Evolutionary conservation across 2,797 vertebrate species (phyloP).

Genomic region (Sebastes flavidus): DNA sequence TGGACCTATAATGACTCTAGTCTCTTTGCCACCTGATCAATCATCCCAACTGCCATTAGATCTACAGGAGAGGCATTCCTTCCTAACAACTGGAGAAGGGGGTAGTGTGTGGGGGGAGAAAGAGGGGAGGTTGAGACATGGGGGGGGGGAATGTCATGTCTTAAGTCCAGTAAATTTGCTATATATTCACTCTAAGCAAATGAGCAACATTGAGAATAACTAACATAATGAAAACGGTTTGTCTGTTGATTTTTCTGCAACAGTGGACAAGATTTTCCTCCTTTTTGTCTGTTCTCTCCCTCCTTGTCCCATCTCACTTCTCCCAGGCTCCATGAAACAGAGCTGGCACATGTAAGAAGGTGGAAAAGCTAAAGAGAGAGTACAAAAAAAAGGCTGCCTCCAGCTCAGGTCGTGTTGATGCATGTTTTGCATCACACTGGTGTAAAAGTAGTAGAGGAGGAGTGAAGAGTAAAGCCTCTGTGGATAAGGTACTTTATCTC

Average conservation of each 20-base stretch:
- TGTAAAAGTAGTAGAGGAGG: conserved; percentile 32
- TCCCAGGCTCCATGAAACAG: conserved; percentile 2
- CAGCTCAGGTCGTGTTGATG: conserved; percentile 54
- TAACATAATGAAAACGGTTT: neutral
- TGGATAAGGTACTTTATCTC: conserved; percentile 61
- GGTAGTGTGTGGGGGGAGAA: neutral
- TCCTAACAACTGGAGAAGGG: conserved; percentile 56
- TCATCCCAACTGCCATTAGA: conserved; percentile 59
- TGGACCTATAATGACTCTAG: conserved; percentile 46
- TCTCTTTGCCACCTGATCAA: conserved; percentile 68
- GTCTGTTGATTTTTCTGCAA: neutral
- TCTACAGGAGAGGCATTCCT: conserved; percentile 58
- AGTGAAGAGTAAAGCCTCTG: conserved; percentile 56
- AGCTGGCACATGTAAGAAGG: conserved; percentile 5
- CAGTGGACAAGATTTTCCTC: neutral
- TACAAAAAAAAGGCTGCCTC: conserved; percentile 35
- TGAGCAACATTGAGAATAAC: conserved; percentile 3
- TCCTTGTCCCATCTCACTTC: neutral
- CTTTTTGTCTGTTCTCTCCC: conserved; percentile 3
- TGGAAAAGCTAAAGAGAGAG: conserved; percentile 1
- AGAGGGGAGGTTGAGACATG: conserved; percentile 18
- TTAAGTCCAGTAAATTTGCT: conserved; percentile 5
- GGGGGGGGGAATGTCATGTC: conserved; percentile 1
- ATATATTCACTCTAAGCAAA: conserved; percentile 18
- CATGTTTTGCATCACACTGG: conserved; percentile 52